phyloP scores from a whole-genome alignment of 2,797 vertebrate genomes.

The Gephyroberyx darwinii region DNA sequence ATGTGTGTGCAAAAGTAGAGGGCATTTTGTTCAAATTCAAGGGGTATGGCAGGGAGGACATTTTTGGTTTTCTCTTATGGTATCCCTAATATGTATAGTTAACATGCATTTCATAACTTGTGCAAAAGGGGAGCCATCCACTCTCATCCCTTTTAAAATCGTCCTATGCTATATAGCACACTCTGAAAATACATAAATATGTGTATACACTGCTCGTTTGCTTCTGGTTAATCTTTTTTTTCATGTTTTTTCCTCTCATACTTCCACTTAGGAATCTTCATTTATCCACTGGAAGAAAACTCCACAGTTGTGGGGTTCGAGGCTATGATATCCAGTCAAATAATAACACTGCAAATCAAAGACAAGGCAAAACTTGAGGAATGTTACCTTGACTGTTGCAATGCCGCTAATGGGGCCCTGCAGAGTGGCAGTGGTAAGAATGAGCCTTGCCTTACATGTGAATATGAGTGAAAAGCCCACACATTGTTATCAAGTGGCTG shows the following conservation, averaged over 20 bases:
- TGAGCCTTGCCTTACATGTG: neutral
- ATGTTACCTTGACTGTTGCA: constrained; percentile 77
- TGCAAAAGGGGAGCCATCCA: neutral
- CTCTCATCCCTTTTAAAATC: neutral
- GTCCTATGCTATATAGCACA: constrained; percentile 12
- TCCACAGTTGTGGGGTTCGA: constrained; percentile 93
- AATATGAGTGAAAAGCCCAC: neutral
- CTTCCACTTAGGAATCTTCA: constrained; percentile 87
- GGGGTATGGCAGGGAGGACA: neutral
- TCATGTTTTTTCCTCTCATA: constrained; percentile 2
- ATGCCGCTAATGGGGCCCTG: constrained; percentile 67
- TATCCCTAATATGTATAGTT: neutral
- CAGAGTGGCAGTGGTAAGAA: constrained; percentile 82
- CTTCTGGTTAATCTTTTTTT: constrained; percentile 2
- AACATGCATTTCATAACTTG: neutral
- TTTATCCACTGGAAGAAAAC: constrained; percentile 92
- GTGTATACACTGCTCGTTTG: constrained; percentile 35
- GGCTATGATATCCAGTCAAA: constrained; percentile 86
- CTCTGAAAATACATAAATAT: neutral
- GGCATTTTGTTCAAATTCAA: neutral
- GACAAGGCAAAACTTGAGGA: constrained; percentile 93
- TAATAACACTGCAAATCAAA: constrained; percentile 92
- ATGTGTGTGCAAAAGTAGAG: neutral
- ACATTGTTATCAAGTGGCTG: neutral
- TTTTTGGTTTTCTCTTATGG: neutral